A percentile compares a stretch with the other conserved stretches of the same genome.
Conservation (phyloP, 2,797 vertebrate genomes). For the Sebastes umbrosus region DNA sequence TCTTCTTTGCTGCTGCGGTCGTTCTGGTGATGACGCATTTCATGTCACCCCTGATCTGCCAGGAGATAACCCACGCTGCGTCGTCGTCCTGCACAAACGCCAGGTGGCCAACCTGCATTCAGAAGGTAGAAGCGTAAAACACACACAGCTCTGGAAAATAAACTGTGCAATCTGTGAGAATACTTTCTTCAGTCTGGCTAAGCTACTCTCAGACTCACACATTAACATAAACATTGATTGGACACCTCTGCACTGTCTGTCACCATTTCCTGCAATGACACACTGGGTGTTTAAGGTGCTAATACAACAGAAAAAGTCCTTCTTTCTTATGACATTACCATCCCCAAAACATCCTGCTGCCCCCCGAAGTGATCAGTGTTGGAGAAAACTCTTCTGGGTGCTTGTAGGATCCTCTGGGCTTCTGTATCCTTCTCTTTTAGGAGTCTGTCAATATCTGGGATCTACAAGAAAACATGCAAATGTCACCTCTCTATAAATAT, state of each 20-base stretch:
- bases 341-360: slow-evolving; percentile 88
- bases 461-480: slow-evolving; percentile 64
- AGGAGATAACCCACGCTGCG: slow-evolving; percentile 90
- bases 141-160: background rate
- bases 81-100: slow-evolving; percentile 86
- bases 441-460: slow-evolving; percentile 72
- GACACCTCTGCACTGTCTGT: background rate
- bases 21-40: slow-evolving; percentile 92
- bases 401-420: slow-evolving; percentile 66
- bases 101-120: slow-evolving; percentile 88
- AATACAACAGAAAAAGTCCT: background rate
- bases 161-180: background rate
- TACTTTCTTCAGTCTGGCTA: too few relatives aligned
- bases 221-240: background rate
- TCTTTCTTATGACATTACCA: slow-evolving; percentile 74
- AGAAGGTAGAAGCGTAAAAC: background rate
- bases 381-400: slow-evolving; percentile 82
- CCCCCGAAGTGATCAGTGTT: slow-evolving; percentile 79
- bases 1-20: slow-evolving; percentile 82
- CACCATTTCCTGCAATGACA: background rate
- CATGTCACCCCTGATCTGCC: slow-evolving; percentile 92
- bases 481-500: background rate
- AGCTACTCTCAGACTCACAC: background rate
- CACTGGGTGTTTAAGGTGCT: background rate
- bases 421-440: slow-evolving; percentile 74